phyloP scores from a whole-genome alignment of 2,888 invertebrate species.

The Gryllus longicercus region DNA sequence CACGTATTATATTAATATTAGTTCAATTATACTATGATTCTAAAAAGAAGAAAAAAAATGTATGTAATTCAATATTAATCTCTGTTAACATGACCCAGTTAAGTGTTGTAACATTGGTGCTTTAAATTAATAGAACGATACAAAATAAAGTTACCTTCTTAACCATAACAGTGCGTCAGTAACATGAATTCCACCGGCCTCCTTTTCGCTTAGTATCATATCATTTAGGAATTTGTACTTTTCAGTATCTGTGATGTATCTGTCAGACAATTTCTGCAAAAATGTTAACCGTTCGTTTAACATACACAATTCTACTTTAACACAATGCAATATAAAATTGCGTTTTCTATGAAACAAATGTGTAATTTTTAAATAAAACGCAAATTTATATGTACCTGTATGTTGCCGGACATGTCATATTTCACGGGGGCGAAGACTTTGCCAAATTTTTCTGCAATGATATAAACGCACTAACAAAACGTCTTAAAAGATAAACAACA shows the following conservation, averaged over 20 bases:
- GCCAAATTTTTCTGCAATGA: conserved; percentile 66
- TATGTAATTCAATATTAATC: neutral
- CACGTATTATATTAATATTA: too few species aligned
- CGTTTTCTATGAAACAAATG: neutral
- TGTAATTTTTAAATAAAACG: conserved; percentile 26
- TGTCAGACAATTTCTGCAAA: conserved; percentile 42
- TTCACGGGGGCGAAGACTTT: conserved; percentile 69
- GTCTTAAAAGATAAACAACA: conserved; percentile 26
- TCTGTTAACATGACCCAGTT: neutral
- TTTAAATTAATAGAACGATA: neutral
- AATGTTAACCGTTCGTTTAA: neutral
- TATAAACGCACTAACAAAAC: conserved; percentile 26
- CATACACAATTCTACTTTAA: neutral
- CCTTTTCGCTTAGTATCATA: conserved; percentile 61
- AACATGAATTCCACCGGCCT: conserved; percentile 52
- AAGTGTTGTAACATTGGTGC: neutral
- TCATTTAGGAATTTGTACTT: conserved; percentile 62
- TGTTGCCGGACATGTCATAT: conserved; percentile 73
- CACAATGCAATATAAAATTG: conserved; percentile 17
- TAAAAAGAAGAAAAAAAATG: neutral
- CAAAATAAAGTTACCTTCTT: conserved; percentile 55
- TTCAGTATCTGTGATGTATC: conserved; percentile 41
- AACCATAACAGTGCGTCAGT: conserved; percentile 71
- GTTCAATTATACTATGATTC: too few species aligned
- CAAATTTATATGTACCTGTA: conserved; percentile 56